These are phyloP conservation scores for Himalopsyche japonica DNA, from an alignment of 2,888 invertebrate genomes.

Conservation along the genomic window DNA sequence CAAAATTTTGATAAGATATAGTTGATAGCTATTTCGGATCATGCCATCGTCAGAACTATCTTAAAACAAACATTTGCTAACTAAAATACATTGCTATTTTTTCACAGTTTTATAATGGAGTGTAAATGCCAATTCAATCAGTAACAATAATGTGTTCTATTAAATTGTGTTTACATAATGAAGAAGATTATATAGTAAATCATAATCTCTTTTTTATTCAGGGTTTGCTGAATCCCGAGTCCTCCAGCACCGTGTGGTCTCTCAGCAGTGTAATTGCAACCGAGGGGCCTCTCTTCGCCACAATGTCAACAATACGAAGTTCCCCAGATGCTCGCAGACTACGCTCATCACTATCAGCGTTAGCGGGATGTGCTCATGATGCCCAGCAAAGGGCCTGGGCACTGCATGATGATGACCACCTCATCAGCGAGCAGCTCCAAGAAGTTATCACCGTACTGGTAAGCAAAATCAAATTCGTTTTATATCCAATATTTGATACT, in stretches of 20 bases:
- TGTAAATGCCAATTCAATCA: too few species aligned
- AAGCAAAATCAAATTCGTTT: constrained; percentile 43
- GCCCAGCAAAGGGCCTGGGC: constrained; percentile 96
- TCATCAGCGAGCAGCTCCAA: constrained; percentile 82
- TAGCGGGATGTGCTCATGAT: constrained; percentile 90
- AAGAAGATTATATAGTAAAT: too few species aligned
- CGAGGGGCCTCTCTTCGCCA: constrained; percentile 62
- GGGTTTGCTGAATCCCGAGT: constrained; percentile 63
- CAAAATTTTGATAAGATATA: too few species aligned
- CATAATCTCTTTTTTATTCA: too few species aligned
- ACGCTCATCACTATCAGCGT: constrained; percentile 79
- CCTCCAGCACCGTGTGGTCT: constrained; percentile 50
- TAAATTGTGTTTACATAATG: too few species aligned
- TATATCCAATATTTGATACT: too few species aligned
- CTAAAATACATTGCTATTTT: too few species aligned
- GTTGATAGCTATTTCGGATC: too few species aligned
- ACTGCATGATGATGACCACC: constrained; percentile 88
- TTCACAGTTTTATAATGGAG: too few species aligned
- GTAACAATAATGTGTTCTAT: too few species aligned
- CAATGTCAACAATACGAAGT: constrained; percentile 73
- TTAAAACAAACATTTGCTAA: too few species aligned
- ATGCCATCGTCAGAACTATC: too few species aligned
- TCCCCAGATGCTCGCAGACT: constrained; percentile 84
- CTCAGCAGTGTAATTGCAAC: constrained; percentile 14
- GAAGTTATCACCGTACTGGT: constrained; percentile 84